Percentiles rank a stretch among this genome's conserved stretches.
Evolutionary conservation across 2,113 vertebrate species (phyloP).

Genomic region (Oreochromis niloticus): DNA sequence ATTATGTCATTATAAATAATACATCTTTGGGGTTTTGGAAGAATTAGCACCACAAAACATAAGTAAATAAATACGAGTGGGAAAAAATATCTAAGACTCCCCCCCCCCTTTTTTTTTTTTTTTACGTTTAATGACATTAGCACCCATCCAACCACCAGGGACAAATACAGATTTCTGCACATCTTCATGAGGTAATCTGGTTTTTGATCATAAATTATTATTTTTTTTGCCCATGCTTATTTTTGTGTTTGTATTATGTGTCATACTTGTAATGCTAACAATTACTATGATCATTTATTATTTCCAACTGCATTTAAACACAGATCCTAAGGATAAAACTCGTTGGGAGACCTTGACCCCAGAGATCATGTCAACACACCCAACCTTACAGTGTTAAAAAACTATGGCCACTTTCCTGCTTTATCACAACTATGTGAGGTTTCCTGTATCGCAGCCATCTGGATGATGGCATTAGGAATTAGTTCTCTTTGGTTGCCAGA

Average conservation of each 20-base stretch:
- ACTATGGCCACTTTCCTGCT: neutral
- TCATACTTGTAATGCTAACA: fast-evolving
- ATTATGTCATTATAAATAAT: neutral
- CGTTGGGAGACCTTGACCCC: neutral
- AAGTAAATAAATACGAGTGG: neutral
- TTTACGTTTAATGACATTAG: fast-evolving
- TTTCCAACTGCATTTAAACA: neutral
- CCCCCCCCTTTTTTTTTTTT: neutral
- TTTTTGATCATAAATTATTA: neutral
- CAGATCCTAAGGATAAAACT: neutral
- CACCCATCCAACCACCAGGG: fast-evolving
- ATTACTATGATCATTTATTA: neutral
- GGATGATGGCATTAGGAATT: fast-evolving
- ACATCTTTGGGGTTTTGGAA: neutral
- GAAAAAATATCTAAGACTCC: fast-evolving
- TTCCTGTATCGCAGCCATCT: neutral
- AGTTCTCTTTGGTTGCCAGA: neutral
- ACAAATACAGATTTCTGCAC: neutral
- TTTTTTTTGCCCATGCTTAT: neutral
- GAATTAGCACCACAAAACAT: neutral
- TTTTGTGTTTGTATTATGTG: neutral
- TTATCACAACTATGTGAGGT: neutral
- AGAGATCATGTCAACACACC: neutral
- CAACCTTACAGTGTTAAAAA: neutral
- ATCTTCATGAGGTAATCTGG: neutral